Base-by-base conservation (phyloP, 2,888 invertebrate species). In the Ochlodes sylvanus region DNA sequence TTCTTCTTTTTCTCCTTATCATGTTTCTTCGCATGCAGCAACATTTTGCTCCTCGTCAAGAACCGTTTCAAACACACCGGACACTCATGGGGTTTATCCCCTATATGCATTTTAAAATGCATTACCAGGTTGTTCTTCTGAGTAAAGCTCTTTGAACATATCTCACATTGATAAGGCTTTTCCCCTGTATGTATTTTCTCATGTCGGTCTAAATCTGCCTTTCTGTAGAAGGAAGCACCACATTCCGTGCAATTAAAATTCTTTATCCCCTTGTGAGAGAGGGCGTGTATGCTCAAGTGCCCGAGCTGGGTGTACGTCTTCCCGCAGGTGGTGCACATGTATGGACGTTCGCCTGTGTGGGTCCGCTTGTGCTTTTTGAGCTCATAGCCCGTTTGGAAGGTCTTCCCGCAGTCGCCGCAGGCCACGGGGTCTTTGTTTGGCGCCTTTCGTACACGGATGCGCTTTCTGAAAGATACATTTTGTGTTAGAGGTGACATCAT, bases 241-340 rank as follows among this genome's bases (percentile, higher is more conserved):
- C 92, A 92, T 14, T 85, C 85, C 0, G 71, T 68, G 65, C 92
- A 92, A 14, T 83, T 81, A 74, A 87, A 90, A 68, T 89, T 88
- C 66, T 88, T 90, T 21, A 86, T 82, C 9, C 91, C 91, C 70
- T 83, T 78, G 34, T 91, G 91, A 0, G 85, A 85, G 0, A 90
- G 63, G 7, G 85, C 82, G 63, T 92, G 92, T 68, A 86, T 89
- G 12, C 85, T 87, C 0, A 92, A 65, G 41, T 92, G 92, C 0
- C 92, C 92, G 0, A 85, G 78, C 47, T 92, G 92, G 0, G 89
- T 89, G 74, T 90, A 92, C 0, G 90, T 90, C 68, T 90, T 91
- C 0, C 92, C 92, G n/a, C 92, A 92, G 0, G 80, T 78, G 0
- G 87, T 84, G 21, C 92, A 92, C 90, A 92, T 89, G 70, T 90